A percentile compares a stretch with the other conserved stretches of the same genome.
Evolutionary conservation across 1,140 invertebrate genomes (phyloP).

Genomic region (Drosophila subpulchrella): DNA sequence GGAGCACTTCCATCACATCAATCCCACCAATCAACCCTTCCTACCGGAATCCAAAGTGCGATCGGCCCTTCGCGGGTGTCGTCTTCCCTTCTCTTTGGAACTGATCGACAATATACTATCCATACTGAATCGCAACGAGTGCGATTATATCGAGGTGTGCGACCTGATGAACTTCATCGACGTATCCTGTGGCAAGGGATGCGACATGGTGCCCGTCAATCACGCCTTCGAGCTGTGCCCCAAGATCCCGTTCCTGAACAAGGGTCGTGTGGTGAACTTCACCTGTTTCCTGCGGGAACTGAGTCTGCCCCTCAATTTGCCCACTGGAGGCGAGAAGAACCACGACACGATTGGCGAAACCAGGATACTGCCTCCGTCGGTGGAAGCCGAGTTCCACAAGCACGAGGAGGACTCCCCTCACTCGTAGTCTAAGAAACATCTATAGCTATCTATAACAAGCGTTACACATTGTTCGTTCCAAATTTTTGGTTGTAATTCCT

Average conservation of each 20-base stretch:
- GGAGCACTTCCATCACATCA: constrained; percentile 88
- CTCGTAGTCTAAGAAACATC: neutral
- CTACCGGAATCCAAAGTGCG: constrained; percentile 86
- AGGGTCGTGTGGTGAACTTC: constrained; percentile 74
- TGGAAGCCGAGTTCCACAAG: neutral
- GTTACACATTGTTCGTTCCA: neutral
- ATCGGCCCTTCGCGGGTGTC: constrained; percentile 87
- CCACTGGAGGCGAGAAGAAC: constrained; percentile 8
- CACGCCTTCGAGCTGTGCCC: constrained; percentile 78
- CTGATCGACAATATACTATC: constrained; percentile 89
- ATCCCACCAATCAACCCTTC: constrained; percentile 86
- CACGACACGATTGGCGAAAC: constrained; percentile 26
- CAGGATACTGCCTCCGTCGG: constrained; percentile 44
- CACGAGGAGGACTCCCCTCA: neutral
- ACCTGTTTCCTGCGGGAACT: constrained; percentile 59
- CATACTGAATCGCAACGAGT: constrained; percentile 87
- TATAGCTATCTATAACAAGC: neutral
- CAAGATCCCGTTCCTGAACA: constrained; percentile 66
- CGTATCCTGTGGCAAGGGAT: constrained; percentile 58
- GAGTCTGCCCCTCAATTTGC: constrained; percentile 53
- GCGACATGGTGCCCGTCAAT: constrained; percentile 74
- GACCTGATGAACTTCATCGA: constrained; percentile 81
- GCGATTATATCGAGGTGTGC: constrained; percentile 86
- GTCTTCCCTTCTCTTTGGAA: constrained; percentile 88
- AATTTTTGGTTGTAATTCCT: constrained; percentile 1